These are phyloP conservation scores for Capitulum mitella DNA, from an alignment of 2,888 invertebrate species.

Conservation along the genomic window DNA sequence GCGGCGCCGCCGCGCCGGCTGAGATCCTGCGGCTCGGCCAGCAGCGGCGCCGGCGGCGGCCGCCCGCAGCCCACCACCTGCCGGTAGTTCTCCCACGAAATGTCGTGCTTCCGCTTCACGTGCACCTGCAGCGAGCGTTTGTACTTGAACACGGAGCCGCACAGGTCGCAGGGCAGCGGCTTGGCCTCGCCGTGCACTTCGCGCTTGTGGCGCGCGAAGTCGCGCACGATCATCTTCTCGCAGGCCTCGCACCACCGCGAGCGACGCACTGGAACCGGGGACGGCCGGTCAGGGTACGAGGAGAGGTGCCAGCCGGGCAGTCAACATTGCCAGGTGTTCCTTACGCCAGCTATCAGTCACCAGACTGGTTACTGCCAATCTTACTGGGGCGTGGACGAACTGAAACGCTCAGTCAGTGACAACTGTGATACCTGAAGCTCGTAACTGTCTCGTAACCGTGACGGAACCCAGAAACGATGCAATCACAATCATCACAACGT, in stretches of 20 bases:
- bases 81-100: conserved; percentile 10
- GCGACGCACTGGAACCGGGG: conserved; percentile 5
- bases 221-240: conserved; percentile 20
- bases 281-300: no score
- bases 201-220: conserved; percentile 33
- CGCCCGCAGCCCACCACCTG: neutral
- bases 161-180: conserved; percentile 36
- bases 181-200: conserved; percentile 36
- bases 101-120: conserved; percentile 35
- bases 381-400: no score
- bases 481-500: no score
- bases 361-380: no score
- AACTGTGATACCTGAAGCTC: no score
- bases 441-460: no score
- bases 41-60: neutral
- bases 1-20: neutral
- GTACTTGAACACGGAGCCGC: conserved; percentile 36
- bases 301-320: no score
- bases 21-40: neutral
- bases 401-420: no score
- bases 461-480: no score
- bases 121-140: conserved; percentile 36
- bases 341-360: no score
- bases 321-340: no score
- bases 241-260: conserved; percentile 13